Evolutionary conservation across 2,888 invertebrate species (phyloP), one percentile per base, ranked within the genome.

Genomic region (Andrena praecox): DNA sequence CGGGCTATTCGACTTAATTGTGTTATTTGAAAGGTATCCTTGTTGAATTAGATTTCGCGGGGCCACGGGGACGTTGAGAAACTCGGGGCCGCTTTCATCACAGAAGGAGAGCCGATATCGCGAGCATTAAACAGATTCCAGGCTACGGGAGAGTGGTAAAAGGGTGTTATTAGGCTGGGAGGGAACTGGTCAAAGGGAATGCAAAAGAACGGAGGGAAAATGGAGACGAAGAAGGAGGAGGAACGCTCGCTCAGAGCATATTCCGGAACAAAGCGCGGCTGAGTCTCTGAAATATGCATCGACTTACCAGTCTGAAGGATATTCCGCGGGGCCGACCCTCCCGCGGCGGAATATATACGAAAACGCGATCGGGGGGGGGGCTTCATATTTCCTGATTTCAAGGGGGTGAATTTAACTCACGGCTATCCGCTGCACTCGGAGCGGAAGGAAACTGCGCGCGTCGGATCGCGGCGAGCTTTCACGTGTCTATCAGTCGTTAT

Each of bases 261-360:
- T 89, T 87, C 83, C 83, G 87, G 85, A 87, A 88, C 85, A 88
- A 88, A 89, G 89, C 87, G 76, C 84, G 89, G 84, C 83, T 79
- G 84, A 78, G 86, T 83, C 87, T 87, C 82, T 89, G 87, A 89
- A 90, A 90, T 90, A 90, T 90, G 90, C 90, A 90, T 88, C 82
- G 86, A 88, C 89, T 90, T 85, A 85, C 82, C 73, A 81, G 83
- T 82, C 84, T 82, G 86, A 78, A 84, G 85, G 86, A 87, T 87
- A 89, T 87, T 87, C 85, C 77, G 60, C 75, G 83, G 73, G 73
- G 79, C 82, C 84, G 71, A 85, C 89, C 77, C 86, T 82, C 79
- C 72, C 80, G 73, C 67, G 62, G 60, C 78, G 85, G 89, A 77
- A 89, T 87, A 71, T 62, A 86, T 87, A 85, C 80, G 84, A 81